Conservation (phyloP, 2,888 invertebrate genomes). For the Xiphydria camelus region DNA sequence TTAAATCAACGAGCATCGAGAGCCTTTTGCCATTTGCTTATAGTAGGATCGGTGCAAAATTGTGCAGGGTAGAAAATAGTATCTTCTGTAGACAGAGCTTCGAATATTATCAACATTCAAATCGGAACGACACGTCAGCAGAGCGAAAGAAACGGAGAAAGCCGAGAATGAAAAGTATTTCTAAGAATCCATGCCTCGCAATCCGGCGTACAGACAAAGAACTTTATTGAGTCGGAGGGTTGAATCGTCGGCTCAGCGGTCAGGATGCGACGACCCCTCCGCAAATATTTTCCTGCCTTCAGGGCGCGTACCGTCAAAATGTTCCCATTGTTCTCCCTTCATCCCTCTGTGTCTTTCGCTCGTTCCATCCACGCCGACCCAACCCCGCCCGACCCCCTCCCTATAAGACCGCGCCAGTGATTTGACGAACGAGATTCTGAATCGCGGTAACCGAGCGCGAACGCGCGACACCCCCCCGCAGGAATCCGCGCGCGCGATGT, state of each 20-base stretch:
- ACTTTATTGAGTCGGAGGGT: slow-evolving; percentile 33
- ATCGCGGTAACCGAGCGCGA: slow-evolving; percentile 6
- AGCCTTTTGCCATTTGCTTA: no score
- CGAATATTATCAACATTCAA: no score
- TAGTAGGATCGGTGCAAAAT: no score
- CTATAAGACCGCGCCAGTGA: no score
- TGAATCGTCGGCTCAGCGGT: slow-evolving; percentile 20
- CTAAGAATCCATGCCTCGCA: slow-evolving; percentile 33
- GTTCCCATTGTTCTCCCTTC: slow-evolving; percentile 36
- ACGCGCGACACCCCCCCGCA: not conserved
- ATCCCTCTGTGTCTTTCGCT: slow-evolving; percentile 21
- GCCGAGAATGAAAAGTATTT: slow-evolving; percentile 26
- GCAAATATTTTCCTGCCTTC: slow-evolving; percentile 40
- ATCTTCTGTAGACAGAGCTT: no score
- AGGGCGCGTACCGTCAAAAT: slow-evolving; percentile 36
- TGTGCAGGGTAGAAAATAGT: no score
- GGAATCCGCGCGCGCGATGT: not conserved
- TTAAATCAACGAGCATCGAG: not conserved
- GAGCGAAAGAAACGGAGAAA: slow-evolving; percentile 18
- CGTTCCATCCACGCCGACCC: slow-evolving; percentile 24
- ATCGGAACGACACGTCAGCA: no score
- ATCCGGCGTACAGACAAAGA: slow-evolving; percentile 28
- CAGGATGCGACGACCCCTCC: slow-evolving; percentile 27
- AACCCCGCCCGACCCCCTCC: slow-evolving; percentile 12
- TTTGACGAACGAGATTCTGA: slow-evolving; percentile 19